Conservation (phyloP, 2,797 vertebrate species). For the Todus mexicanus region DNA sequence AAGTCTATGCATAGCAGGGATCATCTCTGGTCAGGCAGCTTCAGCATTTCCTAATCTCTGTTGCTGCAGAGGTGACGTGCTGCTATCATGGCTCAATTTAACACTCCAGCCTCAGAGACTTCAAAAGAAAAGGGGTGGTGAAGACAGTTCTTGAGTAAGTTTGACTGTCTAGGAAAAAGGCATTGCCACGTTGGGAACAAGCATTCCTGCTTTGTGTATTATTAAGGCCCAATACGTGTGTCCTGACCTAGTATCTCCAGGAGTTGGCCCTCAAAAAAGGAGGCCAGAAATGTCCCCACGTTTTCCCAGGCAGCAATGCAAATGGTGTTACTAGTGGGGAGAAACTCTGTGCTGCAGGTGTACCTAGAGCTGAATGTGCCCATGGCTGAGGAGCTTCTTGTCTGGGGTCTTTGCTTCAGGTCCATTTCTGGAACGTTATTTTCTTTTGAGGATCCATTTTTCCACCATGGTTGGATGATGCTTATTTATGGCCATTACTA, state of each 20-base stretch:
- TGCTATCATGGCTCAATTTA: fast-evolving
- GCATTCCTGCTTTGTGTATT: not conserved
- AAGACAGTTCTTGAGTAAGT: not conserved
- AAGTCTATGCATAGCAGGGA: fast-evolving
- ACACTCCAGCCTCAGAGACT: not conserved
- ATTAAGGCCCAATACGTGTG: not conserved
- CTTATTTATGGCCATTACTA: not conserved
- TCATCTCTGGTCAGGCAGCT: not conserved
- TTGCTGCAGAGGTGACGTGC: not conserved
- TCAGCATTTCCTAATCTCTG: not conserved
- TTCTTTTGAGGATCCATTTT: not conserved
- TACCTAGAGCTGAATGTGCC: not conserved
- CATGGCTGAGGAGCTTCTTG: not conserved
- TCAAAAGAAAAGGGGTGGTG: not conserved
- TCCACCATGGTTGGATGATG: not conserved
- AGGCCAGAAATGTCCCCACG: not conserved
- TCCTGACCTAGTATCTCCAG: fast-evolving
- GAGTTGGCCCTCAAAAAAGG: not conserved
- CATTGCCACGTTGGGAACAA: not conserved
- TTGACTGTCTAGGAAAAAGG: not conserved
- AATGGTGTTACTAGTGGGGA: fast-evolving
- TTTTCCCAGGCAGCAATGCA: not conserved
- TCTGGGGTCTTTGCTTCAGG: not conserved
- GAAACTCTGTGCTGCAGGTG: not conserved
- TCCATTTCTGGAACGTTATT: not conserved